Conservation (phyloP, 2,113 vertebrate species). For the Cochlearius cochlearius region DNA sequence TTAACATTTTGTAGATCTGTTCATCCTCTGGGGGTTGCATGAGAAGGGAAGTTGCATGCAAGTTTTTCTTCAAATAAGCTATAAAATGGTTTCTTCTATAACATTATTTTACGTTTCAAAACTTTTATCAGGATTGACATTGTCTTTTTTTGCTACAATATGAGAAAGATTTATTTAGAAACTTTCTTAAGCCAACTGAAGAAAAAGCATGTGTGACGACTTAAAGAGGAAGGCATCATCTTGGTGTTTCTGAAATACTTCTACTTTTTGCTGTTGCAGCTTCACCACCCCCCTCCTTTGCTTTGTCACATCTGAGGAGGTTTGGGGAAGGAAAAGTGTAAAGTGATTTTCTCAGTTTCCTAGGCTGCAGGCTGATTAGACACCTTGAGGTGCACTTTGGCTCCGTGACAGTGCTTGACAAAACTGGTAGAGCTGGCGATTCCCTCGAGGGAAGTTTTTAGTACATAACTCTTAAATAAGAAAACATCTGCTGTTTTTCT, state of each 20-base stretch:
- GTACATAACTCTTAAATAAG: slow-evolving; percentile 32
- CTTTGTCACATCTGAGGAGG: slow-evolving; percentile 15
- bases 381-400: background rate
- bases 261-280: background rate
- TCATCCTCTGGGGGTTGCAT: background rate
- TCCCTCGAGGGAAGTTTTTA: slow-evolving; percentile 15
- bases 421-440: background rate
- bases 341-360: slow-evolving; percentile 52
- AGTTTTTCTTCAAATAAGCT: background rate
- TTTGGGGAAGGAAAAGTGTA: background rate
- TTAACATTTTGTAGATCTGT: background rate
- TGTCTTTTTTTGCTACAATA: background rate
- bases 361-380: slow-evolving; percentile 41
- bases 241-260: background rate
- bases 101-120: background rate
- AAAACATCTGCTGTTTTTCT: slow-evolving; percentile 24
- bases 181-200: background rate
- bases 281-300: background rate
- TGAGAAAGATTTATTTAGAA: background rate
- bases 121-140: background rate
- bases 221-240: background rate
- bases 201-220: background rate
- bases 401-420: background rate
- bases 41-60: background rate
- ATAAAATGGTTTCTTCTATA: background rate